Evolutionary conservation across 2,797 vertebrate genomes (phyloP), one percentile per base, ranked within the genome.

Genomic region (Microctenopoma stevenorrisi): DNA sequence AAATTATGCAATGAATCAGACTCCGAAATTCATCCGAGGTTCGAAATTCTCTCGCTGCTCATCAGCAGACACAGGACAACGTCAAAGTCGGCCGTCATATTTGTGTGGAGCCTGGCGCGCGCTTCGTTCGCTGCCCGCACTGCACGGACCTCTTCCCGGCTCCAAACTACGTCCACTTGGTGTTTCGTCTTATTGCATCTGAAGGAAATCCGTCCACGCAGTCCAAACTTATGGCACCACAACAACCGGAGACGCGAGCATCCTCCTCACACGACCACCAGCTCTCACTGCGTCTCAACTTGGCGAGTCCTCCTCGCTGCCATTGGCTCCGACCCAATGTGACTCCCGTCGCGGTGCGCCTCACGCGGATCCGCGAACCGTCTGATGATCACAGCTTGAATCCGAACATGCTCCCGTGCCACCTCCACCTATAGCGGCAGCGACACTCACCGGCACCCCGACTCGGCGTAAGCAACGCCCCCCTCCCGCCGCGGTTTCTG

Each of bases 381-480:
- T 81, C 30, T 44, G 62, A 49, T 56, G 72, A 72, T 64, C 80
- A 56, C 78, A 57, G 86, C 58, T 70, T 69, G 44, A 74, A 74
- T 86, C 80, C 83, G 61, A 73, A 65, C 74, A 58, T 38, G 82
- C 65, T 70, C 76, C 74, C 51, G 11, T 48, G 74, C 75, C 64
- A 78, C 74, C 81, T 82, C 71, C 60, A 85, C 83, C 76, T 81
- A 80, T 58, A 76, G 83, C 75, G 72, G 81, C 81, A 68, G 57
- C 78, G 76, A 58, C 79, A 61, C 77, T 75, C 86, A 83, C 76
- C 69, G 74, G 79, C 57, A 68, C 55, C 71, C 81, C 67, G 82
- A 76, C 72, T 78, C 77, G 33, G 71, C 76, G 81, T 33, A 77
- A 85, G 73, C 66, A 76, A 63, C 35, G 38, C 30, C 50, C 43